Conservation (phyloP, 1,140 invertebrate species). For the Calephelis virginiensis region DNA sequence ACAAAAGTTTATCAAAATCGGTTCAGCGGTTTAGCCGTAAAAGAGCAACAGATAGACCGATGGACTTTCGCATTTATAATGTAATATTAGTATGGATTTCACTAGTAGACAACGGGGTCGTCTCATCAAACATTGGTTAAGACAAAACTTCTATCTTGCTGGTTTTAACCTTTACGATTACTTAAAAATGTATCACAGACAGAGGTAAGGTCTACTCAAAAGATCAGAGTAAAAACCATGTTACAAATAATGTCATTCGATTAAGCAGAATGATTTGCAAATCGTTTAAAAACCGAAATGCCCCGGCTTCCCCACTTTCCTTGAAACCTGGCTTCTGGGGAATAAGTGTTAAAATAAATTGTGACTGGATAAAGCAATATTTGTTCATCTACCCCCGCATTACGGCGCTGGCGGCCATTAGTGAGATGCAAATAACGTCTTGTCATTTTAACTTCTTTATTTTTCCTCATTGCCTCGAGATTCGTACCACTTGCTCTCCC, state of each 20-base stretch:
- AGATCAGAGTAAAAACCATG: constrained; percentile 36
- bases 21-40: too few species aligned
- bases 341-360: constrained; percentile 76
- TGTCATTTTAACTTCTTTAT: constrained; percentile 77
- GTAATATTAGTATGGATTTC: too few species aligned
- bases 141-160: too few species aligned
- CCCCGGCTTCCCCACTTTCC: constrained; percentile 54
- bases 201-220: constrained; percentile 30
- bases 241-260: constrained; percentile 64
- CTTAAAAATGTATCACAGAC: not conserved
- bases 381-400: constrained; percentile 76
- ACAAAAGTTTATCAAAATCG: too few species aligned
- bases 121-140: too few species aligned
- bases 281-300: constrained; percentile 69
- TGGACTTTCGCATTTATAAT: too few species aligned
- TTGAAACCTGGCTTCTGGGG: constrained; percentile 56
- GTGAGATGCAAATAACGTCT: constrained; percentile 77
- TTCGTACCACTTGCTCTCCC: constrained; percentile 50
- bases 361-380: constrained; percentile 76
- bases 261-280: constrained; percentile 70
- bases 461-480: constrained; percentile 56
- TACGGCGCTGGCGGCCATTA: constrained; percentile 71
- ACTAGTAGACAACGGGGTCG: too few species aligned
- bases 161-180: not conserved
- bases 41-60: too few species aligned